Conservation (phyloP, 64 coral and sea anemone species). For the Cladopsammia gracilis region DNA sequence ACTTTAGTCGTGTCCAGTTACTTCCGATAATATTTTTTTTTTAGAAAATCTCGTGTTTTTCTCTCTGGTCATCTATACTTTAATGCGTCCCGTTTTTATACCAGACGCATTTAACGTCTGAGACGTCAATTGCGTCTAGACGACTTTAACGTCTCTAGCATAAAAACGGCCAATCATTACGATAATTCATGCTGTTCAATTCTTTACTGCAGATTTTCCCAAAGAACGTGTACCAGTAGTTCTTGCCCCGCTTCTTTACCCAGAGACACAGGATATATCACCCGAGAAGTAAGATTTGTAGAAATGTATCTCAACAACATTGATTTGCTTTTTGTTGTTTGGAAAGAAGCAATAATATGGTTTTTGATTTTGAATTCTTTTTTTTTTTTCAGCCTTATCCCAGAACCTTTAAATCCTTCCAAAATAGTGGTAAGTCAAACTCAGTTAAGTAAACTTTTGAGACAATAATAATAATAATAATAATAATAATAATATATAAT, state of each 20-base stretch:
- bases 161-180: constrained; percentile 1
- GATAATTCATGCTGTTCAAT: not conserved
- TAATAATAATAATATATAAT: too few relatives aligned
- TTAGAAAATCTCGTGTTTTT: too few relatives aligned
- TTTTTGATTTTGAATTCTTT: not conserved
- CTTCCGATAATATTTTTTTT: too few relatives aligned
- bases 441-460: not conserved
- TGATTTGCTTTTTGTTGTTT: not conserved
- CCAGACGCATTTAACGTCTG: not conserved
- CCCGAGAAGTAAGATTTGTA: constrained; percentile 71
- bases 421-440: constrained; percentile 77
- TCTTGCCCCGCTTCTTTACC: constrained; percentile 89
- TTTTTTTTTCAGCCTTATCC: constrained; percentile 65
- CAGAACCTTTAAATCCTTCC: constrained; percentile 61
- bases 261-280: constrained; percentile 78
- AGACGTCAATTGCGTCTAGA: constrained; percentile 1
- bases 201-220: constrained; percentile 85
- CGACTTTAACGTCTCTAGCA: constrained; percentile 44
- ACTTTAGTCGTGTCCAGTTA: too few relatives aligned
- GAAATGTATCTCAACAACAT: not conserved
- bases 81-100: too few relatives aligned
- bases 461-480: not conserved
- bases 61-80: too few relatives aligned
- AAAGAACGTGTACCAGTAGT: constrained; percentile 94
- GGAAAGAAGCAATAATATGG: not conserved